Percentiles rank a stretch among this genome's conserved stretches.
These are phyloP conservation scores for Eriocheir sinensis DNA, from an alignment of 1,140 invertebrate genomes.

Conservation along the genomic window DNA sequence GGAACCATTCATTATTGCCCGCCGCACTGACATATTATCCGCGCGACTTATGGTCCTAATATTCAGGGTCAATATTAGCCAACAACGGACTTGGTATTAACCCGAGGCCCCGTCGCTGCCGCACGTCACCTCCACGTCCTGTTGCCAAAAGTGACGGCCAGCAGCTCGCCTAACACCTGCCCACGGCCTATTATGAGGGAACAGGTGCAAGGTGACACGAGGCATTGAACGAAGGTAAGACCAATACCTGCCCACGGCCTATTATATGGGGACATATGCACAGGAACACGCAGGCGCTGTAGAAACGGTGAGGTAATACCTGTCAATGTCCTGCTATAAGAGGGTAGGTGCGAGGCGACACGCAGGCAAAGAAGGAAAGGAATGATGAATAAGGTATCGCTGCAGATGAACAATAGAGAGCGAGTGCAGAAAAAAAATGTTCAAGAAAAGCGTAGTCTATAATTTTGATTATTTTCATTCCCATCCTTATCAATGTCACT, in stretches of 20 bases:
- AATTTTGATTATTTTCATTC: too few species aligned
- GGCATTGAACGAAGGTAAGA: too few species aligned
- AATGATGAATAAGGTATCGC: too few species aligned
- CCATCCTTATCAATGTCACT: too few species aligned
- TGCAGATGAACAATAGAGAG: too few species aligned
- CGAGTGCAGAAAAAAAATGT: too few species aligned
- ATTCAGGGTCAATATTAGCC: constrained; percentile 15
- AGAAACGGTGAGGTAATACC: too few species aligned
- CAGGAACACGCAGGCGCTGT: neutral
- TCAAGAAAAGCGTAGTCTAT: too few species aligned
- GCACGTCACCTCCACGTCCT: neutral
- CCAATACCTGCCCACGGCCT: neutral
- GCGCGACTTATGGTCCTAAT: neutral
- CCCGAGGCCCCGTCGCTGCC: neutral
- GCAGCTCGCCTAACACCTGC: neutral
- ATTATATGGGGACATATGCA: neutral
- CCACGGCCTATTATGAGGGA: neutral
- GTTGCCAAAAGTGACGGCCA: neutral
- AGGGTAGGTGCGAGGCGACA: neutral
- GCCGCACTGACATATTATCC: constrained; percentile 1
- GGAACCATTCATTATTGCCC: constrained; percentile 23
- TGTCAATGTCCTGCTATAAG: too few species aligned
- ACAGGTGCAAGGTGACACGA: too few species aligned
- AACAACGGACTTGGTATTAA: constrained; percentile 20
- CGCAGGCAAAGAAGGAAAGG: neutral